phyloP scores from a whole-genome alignment of 1,140 invertebrate species.

The Copidosoma floridanum region DNA sequence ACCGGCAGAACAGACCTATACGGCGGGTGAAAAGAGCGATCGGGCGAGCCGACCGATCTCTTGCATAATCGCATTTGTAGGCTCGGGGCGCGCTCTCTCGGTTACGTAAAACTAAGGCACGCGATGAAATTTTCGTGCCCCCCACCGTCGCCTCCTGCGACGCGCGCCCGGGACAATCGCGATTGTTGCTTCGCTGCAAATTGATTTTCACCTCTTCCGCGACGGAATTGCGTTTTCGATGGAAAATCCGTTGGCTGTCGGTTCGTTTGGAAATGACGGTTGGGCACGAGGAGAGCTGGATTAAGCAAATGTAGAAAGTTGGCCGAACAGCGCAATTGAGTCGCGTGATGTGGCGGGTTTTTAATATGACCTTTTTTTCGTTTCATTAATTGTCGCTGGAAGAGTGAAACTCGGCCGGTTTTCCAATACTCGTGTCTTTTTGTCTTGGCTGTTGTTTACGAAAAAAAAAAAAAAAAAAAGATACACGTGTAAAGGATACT shows the following conservation, averaged over 20 bases:
- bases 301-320: neutral
- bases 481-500: no score
- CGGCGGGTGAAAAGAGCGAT: slow-evolving; percentile 13
- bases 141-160: no score
- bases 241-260: slow-evolving; percentile 3
- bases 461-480: no score
- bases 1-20: no score
- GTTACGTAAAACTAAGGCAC: slow-evolving; percentile 15
- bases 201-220: slow-evolving; percentile 21
- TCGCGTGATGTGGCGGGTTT: no score
- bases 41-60: neutral
- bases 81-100: neutral
- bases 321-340: no score
- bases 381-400: no score
- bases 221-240: neutral
- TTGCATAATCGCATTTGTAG: slow-evolving; percentile 22
- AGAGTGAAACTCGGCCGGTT: no score
- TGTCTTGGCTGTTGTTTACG: no score
- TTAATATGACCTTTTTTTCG: no score
- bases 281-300: neutral
- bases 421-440: no score
- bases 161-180: slow-evolving; percentile 17
- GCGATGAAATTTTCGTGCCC: slow-evolving; percentile 22
- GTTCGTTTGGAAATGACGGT: neutral
- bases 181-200: slow-evolving; percentile 24